A percentile compares a stretch with the other conserved stretches of the same genome.
phyloP scores from a whole-genome alignment of 2,113 vertebrate genomes.

The Eubucco bourcierii region DNA sequence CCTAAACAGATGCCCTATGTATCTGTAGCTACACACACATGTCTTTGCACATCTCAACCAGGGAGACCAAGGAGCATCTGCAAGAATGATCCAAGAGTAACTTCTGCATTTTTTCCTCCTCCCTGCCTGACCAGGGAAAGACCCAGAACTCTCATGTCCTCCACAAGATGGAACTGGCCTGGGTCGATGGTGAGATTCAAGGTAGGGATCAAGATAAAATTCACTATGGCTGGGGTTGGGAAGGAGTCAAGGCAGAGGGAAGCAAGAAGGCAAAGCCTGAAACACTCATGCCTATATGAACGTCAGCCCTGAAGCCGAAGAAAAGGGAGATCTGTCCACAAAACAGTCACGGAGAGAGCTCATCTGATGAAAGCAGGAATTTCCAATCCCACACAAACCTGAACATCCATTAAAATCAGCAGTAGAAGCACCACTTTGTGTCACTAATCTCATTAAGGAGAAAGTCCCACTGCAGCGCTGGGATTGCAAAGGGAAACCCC shows the following conservation, averaged over 20 bases:
- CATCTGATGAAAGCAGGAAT: conserved; percentile 25
- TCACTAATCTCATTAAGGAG: conserved; percentile 35
- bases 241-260: background rate
- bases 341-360: background rate
- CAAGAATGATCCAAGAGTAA: background rate
- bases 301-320: background rate
- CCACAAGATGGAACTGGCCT: background rate
- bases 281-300: background rate
- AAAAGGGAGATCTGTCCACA: background rate
- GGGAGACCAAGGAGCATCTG: background rate
- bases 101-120: background rate
- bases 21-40: accelerated
- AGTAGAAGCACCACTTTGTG: conserved; percentile 8
- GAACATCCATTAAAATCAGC: conserved; percentile 17
- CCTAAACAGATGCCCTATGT: accelerated
- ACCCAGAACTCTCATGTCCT: accelerated
- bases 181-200: accelerated
- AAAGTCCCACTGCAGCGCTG: background rate
- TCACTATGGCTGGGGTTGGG: accelerated
- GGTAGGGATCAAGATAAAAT: background rate
- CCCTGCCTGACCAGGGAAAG: background rate
- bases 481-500: conserved; percentile 24
- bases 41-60: background rate
- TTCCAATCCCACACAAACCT: conserved; percentile 36
- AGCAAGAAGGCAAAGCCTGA: background rate